phyloP scores from a whole-genome alignment of 1,140 invertebrate genomes.

The Tetraneura akinire region DNA sequence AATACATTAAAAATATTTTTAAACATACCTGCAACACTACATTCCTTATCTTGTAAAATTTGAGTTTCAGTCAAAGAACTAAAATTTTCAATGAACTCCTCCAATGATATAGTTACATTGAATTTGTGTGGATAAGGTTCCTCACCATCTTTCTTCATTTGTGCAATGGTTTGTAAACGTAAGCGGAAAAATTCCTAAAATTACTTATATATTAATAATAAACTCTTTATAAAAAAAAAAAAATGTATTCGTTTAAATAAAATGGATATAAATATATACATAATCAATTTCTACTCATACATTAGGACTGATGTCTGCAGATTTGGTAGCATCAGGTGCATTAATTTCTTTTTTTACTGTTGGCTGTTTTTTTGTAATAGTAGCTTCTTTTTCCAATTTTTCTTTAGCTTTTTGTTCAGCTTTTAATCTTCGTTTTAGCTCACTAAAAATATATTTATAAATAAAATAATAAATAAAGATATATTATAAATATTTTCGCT shows the following conservation, averaged over 20 bases:
- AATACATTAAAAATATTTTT: background rate
- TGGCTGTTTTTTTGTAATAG: constrained; percentile 58
- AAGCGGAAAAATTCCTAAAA: constrained; percentile 85
- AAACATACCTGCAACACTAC: constrained; percentile 74
- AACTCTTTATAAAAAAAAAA: too few species aligned
- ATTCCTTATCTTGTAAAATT: constrained; percentile 70
- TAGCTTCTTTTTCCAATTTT: constrained; percentile 80
- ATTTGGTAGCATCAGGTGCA: constrained; percentile 61
- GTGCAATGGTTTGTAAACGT: constrained; percentile 72
- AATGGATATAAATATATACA: background rate
- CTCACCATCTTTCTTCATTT: constrained; percentile 75
- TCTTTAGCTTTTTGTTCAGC: constrained; percentile 91
- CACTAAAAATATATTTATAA: constrained; percentile 67
- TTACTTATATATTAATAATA: constrained; percentile 48
- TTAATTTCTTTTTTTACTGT: constrained; percentile 59
- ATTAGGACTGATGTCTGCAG: constrained; percentile 90
- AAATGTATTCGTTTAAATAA: too few species aligned
- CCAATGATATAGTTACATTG: constrained; percentile 85
- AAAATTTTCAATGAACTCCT: constrained; percentile 90
- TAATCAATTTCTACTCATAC: constrained; percentile 60
- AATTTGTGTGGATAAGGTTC: constrained; percentile 99
- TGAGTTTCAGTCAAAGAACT: constrained; percentile 70
- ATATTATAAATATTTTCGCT: background rate
- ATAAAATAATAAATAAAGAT: background rate
- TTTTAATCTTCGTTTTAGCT: constrained; percentile 87